phyloP scores from a whole-genome alignment of 2,113 vertebrate species.

The Spermophilus dauricus region DNA sequence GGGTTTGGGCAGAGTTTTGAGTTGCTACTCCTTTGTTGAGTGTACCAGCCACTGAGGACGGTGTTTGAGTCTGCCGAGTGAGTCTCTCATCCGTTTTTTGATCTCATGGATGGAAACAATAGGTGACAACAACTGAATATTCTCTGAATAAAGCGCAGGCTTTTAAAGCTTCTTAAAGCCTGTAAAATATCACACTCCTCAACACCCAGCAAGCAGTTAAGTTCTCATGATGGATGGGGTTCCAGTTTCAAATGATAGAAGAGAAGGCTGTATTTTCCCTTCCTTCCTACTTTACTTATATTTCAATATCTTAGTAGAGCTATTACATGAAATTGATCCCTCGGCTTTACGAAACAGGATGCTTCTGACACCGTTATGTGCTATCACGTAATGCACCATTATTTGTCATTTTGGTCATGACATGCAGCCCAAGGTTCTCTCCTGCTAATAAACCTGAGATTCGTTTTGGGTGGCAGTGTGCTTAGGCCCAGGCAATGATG shows the following conservation, averaged over 20 bases:
- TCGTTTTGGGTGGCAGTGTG: slow-evolving; percentile 5
- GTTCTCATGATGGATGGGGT: slow-evolving; percentile 28
- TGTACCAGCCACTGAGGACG: too few species aligned
- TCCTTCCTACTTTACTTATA: slow-evolving; percentile 62
- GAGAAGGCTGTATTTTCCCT: slow-evolving; percentile 17
- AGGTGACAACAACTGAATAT: neutral
- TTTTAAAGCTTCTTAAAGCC: slow-evolving; percentile 57
- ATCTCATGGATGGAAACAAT: neutral
- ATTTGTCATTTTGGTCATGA: slow-evolving; percentile 52
- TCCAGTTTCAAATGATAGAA: slow-evolving; percentile 47
- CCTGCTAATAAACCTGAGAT: slow-evolving; percentile 47
- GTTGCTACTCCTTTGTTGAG: neutral
- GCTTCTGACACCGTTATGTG: neutral
- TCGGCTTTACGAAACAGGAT: slow-evolving; percentile 55
- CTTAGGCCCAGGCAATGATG: neutral
- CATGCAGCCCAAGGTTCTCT: slow-evolving; percentile 35
- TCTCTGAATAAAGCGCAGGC: neutral
- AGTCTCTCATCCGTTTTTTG: neutral
- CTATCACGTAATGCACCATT: neutral
- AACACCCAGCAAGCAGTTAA: neutral
- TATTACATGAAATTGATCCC: slow-evolving; percentile 59
- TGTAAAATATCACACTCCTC: neutral
- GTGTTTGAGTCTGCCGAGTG: neutral
- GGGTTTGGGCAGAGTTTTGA: neutral
- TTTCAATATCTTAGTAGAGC: slow-evolving; percentile 68